Evolutionary conservation across 2,113 vertebrate species (phyloP), one percentile per base, ranked within the genome.

Genomic region (Anseranas semipalmata): DNA sequence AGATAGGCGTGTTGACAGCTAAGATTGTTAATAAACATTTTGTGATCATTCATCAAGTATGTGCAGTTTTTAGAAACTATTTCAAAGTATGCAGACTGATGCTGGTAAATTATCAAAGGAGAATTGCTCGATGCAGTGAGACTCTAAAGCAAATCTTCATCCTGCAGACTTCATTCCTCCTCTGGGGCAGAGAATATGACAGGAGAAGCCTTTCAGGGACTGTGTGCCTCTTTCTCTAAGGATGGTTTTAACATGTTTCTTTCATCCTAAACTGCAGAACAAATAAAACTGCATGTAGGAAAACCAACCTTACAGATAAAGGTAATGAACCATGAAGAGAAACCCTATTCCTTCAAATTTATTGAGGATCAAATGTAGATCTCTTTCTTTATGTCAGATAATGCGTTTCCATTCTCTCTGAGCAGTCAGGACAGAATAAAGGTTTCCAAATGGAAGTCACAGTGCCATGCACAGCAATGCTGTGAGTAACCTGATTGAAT

Each of bases 321-420:
- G 62, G 70, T 5, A 4, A 63, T 55, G 74, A 95, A 93, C 90
- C 90, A 33, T 83, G 62, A 89, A 73, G 78, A 87, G 66, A 92
- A 95, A 91, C 41, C 45, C 17, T 85, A 62, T 91, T 91, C 77
- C 92, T 87, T 96, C 96, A 94, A 8, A 82, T 93, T 89, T 92
- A 79, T 89, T 89, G 77, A 95, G 45, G 66, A 85, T 91, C 89
- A 92, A 94, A 95, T 94, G 45, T 89, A 89, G 94, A 79, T 95
- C 85, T 73, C 50, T 74, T 93, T 89, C 74, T 93, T 96, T 50
- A 75, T 72, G 81, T 87, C 89, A 93, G 58, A 70, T 73, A 77
- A 85, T 83, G 78, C 83, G 14, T 92, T 85, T 75, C 67, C 50
- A 39, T 91, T 85, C 41, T 96, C 35, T 87, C 55, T 89, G 87